Percentiles rank a stretch among this genome's conserved stretches.
Evolutionary conservation across 2,888 invertebrate genomes (phyloP).

Genomic region (Calephelis perditalis): DNA sequence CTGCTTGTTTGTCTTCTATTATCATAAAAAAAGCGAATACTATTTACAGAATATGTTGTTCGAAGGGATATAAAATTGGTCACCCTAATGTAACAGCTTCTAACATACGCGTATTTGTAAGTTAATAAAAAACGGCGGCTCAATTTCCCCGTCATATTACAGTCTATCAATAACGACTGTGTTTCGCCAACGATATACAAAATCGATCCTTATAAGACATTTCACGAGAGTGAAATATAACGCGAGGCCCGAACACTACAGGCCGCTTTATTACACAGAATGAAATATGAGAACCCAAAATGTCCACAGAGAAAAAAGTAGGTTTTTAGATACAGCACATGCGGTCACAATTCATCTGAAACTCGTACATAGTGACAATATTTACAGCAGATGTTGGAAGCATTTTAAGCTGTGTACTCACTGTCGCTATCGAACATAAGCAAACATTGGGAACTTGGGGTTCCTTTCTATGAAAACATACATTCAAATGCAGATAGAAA

Average conservation of each 20-base stretch:
- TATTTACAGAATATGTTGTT: too few relatives aligned
- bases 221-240: slow-evolving; percentile 23
- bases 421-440: not conserved
- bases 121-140: slow-evolving; percentile 6
- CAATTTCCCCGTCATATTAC: slow-evolving; percentile 11
- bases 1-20: too few relatives aligned
- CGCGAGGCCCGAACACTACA: slow-evolving; percentile 19
- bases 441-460: not conserved
- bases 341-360: slow-evolving; percentile 18
- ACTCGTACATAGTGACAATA: slow-evolving; percentile 16
- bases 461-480: not conserved
- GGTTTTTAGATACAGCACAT: slow-evolving; percentile 16
- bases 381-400: slow-evolving; percentile 19
- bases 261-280: slow-evolving; percentile 24
- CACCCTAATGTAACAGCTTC: not conserved
- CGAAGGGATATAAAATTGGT: too few relatives aligned
- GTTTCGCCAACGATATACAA: slow-evolving; percentile 12
- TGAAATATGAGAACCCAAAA: slow-evolving; percentile 26
- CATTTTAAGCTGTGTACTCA: slow-evolving; percentile 14
- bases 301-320: slow-evolving; percentile 23
- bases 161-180: slow-evolving; percentile 11
- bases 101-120: slow-evolving; percentile 1
- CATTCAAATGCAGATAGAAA: not conserved
- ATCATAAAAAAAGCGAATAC: too few relatives aligned
- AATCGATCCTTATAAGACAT: slow-evolving; percentile 14